Percentiles rank a stretch among this genome's conserved stretches.
Evolutionary conservation across 2,888 invertebrate genomes (phyloP).

Genomic region (Brachyptera putata): DNA sequence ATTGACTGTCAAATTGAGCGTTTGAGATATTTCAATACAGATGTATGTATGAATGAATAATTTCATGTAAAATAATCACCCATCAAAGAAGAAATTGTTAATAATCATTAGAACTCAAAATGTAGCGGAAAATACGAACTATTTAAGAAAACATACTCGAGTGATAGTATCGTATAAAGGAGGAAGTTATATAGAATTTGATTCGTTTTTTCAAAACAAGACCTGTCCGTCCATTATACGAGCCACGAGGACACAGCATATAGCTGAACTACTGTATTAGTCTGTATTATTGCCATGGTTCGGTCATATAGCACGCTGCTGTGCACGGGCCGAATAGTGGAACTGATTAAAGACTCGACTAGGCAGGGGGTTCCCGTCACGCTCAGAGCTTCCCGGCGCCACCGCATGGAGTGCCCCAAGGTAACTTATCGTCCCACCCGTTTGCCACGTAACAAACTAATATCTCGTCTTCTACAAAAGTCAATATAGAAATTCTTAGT

Average conservation of each 20-base stretch:
- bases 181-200: background rate
- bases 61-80: too few species aligned
- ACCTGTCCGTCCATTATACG: background rate
- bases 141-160: too few species aligned
- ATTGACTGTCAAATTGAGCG: too few species aligned
- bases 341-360: constrained; percentile 20
- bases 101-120: too few species aligned
- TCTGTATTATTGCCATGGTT: background rate
- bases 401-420: background rate
- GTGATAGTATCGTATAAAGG: too few species aligned
- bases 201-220: background rate
- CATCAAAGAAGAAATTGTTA: too few species aligned
- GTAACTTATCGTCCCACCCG: background rate
- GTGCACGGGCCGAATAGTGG: constrained; percentile 11
- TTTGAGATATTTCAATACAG: too few species aligned
- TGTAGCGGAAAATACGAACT: too few species aligned
- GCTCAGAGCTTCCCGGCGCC: too few species aligned
- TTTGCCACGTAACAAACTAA: constrained; percentile 3
- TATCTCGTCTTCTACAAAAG: constrained; percentile 2
- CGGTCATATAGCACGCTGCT: background rate
- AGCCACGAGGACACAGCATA: background rate
- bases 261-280: too few species aligned
- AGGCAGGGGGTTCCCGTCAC: too few species aligned
- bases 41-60: too few species aligned
- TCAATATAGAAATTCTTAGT: constrained; percentile 18